Evolutionary conservation across 2,888 invertebrate genomes (phyloP), one percentile per base, ranked within the genome.

Genomic region (Acleris laterana): DNA sequence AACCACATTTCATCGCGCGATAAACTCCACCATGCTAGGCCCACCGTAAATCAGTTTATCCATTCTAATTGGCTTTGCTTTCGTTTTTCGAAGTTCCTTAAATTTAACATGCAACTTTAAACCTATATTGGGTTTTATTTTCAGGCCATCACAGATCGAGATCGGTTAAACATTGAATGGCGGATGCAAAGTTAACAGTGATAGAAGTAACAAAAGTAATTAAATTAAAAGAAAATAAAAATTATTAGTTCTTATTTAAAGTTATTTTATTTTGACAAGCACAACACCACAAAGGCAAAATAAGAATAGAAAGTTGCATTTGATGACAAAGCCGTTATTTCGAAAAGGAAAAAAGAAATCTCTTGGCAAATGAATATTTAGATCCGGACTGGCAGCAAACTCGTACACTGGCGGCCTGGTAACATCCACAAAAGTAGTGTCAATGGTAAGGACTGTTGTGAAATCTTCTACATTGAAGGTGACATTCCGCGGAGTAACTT

Each of bases 341-440:
- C 93, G 83, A 73, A 95, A 95, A 1, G 96, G 96, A 78, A 96
- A 95, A 82, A 96, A 96, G 81, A 96, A 96, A 81, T 96, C 95
- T 71, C 93, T 93, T 1, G 96, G 96, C 62, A 96, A 88, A 80
- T 94, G 93, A 66, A 96, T 93, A 74, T 95, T 94, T 64, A 96
- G 89, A 68, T 94, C 93, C 19, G 96, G 96, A 66, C 94, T 93
- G 63, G 94, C 94, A 9, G 95, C 95, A 72, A 86, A 86, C 70
- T 88, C 82, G 25, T 78, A 75, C 28, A 76, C 71, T 51, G 79
- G 78, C 5, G 83, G 82, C 59, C 78, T 84, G 5, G 87, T 87
- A n/a, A 81, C 76, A 68, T 93, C 90, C 20, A 90, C 75, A 53
- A 92, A 93, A 63, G 71, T 82, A 1, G 81, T 77, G 70, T 90